phyloP scores from a whole-genome alignment of 2,888 invertebrate species.

The Oscheius sp. region DNA sequence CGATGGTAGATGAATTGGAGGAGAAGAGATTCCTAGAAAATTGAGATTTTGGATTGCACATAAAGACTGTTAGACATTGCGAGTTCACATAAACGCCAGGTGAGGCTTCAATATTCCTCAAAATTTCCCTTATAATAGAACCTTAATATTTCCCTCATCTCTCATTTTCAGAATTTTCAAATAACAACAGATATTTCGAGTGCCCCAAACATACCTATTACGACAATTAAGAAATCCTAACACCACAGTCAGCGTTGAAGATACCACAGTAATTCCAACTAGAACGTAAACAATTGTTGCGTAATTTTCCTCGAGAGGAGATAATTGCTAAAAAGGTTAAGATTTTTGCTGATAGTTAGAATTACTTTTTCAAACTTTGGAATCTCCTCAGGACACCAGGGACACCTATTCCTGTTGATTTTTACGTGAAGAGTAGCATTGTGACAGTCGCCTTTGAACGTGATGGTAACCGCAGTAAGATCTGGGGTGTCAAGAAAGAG shows the following conservation, averaged over 20 bases:
- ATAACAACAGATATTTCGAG: too few species aligned
- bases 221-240: neutral
- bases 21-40: neutral
- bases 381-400: constrained; percentile 12
- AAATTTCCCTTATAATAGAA: too few species aligned
- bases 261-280: neutral
- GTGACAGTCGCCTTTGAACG: neutral
- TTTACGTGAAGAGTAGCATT: constrained; percentile 7
- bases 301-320: neutral
- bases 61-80: too few species aligned
- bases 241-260: neutral
- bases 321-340: too few species aligned
- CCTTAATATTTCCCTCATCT: neutral
- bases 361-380: neutral
- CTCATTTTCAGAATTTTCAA: too few species aligned
- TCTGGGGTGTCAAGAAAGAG: neutral
- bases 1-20: neutral
- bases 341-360: too few species aligned
- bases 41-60: too few species aligned
- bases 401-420: neutral
- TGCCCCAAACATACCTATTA: neutral
- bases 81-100: too few species aligned
- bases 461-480: neutral
- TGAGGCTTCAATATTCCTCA: too few species aligned
- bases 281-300: neutral